Conservation (phyloP, 2,797 vertebrate genomes). For the Clamator glandarius region DNA sequence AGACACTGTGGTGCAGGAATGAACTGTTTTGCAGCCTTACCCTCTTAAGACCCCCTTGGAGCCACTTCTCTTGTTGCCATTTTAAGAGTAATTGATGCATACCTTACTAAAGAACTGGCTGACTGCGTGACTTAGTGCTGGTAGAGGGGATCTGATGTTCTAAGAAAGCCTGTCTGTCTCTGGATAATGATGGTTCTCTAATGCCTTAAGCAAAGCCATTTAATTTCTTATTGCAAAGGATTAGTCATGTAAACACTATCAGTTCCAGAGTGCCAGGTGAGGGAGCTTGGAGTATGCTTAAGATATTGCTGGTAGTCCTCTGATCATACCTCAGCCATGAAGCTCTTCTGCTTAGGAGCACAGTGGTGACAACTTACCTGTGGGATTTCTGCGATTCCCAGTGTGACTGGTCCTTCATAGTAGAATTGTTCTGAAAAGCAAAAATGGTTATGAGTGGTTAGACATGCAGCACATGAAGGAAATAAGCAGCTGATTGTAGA, state of each 20-base stretch:
- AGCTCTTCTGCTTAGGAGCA: not conserved
- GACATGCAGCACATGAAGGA: not conserved
- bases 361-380: constrained; percentile 62
- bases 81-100: not conserved
- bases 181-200: not conserved
- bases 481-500: not conserved
- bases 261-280: not conserved
- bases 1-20: not conserved
- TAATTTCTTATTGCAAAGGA: not conserved
- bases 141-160: not conserved
- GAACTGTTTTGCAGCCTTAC: not conserved
- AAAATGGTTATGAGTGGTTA: not conserved
- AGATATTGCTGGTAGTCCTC: not conserved
- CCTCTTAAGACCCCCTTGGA: not conserved
- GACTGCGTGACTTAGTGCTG: not conserved
- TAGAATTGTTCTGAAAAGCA: constrained; percentile 76
- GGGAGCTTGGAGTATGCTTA: not conserved
- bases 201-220: not conserved
- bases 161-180: not conserved
- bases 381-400: constrained; percentile 59
- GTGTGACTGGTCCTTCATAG: constrained; percentile 69
- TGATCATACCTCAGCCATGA: not conserved
- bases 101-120: not conserved
- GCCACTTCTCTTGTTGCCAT: not conserved
- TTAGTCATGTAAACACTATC: not conserved